Evolutionary conservation across 2,113 vertebrate genomes (phyloP), one percentile per base, ranked within the genome.

Genomic region (Cepphus grylle): DNA sequence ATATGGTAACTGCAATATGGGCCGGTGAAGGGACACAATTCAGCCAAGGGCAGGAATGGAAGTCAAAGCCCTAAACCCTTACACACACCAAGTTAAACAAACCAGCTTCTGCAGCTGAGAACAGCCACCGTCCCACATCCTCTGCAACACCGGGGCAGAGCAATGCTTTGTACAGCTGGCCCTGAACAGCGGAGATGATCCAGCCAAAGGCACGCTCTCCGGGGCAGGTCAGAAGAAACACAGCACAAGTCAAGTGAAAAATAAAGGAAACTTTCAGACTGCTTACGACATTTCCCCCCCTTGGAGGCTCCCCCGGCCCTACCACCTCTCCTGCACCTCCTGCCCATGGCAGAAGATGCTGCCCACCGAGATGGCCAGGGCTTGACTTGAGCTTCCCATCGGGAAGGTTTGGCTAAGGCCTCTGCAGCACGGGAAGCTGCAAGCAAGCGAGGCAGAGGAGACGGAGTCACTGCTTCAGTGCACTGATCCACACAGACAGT

Each of bases 401-500:
- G 2, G 66, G 53, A 80, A 55, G 42, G 91, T 74, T 96, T 14
- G 11, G 77, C 83, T 77, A 90, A 52, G 73, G 91, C 38, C 40
- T 78, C 71, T 36, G 67, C 63, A 78, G 73, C 74, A 80, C 0
- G 1, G 56, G 45, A 79, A 72, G 79, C 86, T 91, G 92, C 73
- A 78, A 88, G 50, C 5, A 43, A 79, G 76, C 58, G 93, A 26
- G 9, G 67, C 77, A 87, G 88, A 85, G 76, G 76, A 71, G 66
- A 82, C 29, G 43, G 55, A 50, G 13, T 81, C 82, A 79, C 74
- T 45, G 38, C 81, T 94, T 73, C 50, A 63, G 76, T 59, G 45
- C 88, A 58, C 86, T 93, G 86, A 95, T 81, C 65, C 82, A 81
- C 23, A 77, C 42, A 74, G 72, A 81, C 25, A 96, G 87, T 80